Evolutionary conservation across 2,888 invertebrate species (phyloP).

Genomic region (Apoda limacodes): DNA sequence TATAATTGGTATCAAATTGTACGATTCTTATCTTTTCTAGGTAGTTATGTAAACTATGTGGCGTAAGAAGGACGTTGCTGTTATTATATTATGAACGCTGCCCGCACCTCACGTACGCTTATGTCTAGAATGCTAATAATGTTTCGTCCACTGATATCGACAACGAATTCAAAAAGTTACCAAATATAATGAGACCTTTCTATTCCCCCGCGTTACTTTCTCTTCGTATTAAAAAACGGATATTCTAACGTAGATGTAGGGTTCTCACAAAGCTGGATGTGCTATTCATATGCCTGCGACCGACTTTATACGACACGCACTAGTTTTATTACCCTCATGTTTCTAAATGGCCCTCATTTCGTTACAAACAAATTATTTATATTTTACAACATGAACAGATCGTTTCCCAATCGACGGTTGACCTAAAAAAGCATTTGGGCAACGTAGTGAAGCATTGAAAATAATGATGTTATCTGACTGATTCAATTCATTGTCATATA

Average conservation of each 20-base stretch:
- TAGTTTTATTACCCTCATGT: constrained; percentile 70
- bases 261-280: constrained; percentile 36
- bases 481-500: constrained; percentile 21
- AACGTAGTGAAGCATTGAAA: constrained; percentile 57
- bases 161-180: constrained; percentile 32
- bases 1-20: no score
- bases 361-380: constrained; percentile 66
- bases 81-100: no score
- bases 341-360: constrained; percentile 69
- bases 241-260: constrained; percentile 25
- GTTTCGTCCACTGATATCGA: constrained; percentile 43
- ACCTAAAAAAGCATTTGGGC: constrained; percentile 62
- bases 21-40: no score
- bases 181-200: constrained; percentile 33
- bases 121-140: constrained; percentile 58
- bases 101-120: constrained; percentile 58
- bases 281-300: constrained; percentile 45
- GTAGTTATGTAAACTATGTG: no score
- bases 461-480: constrained; percentile 45
- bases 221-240: constrained; percentile 12
- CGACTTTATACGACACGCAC: constrained; percentile 63
- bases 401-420: constrained; percentile 64
- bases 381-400: constrained; percentile 64
- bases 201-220: constrained; percentile 24
- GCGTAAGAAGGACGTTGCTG: no score